Percentiles rank a stretch among this genome's conserved stretches.
phyloP scores from a whole-genome alignment of 2,113 vertebrate species.

The Cygnus atratus region DNA sequence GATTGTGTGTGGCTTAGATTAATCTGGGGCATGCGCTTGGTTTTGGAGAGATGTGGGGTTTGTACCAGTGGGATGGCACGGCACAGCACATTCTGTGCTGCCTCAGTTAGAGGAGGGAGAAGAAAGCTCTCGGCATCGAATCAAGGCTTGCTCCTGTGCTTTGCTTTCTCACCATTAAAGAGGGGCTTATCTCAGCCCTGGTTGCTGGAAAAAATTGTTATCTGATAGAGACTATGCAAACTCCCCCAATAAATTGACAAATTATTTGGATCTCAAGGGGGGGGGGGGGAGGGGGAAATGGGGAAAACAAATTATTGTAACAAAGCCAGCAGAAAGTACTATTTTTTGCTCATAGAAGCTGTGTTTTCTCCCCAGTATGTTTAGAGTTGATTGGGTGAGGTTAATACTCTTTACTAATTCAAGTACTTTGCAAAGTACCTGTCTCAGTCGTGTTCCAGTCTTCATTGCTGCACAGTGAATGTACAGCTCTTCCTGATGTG shows the following conservation, averaged over 20 bases:
- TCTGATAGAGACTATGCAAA: background rate
- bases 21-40: fast-evolving
- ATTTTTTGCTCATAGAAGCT: background rate
- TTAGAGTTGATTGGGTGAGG: background rate
- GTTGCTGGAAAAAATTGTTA: background rate
- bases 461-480: fast-evolving
- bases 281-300: no score
- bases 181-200: background rate
- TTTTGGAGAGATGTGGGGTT: fast-evolving
- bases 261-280: background rate
- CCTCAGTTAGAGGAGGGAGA: background rate
- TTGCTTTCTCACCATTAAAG: background rate
- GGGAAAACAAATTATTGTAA: background rate
- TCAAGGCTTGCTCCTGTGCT: background rate
- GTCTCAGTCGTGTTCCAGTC: background rate
- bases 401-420: background rate
- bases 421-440: background rate
- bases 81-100: fast-evolving
- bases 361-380: fast-evolving
- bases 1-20: background rate
- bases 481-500: background rate
- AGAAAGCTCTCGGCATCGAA: background rate
- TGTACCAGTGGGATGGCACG: background rate
- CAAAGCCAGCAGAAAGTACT: background rate
- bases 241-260: no score